Percentiles rank a stretch among this genome's conserved stretches.
Conservation (phyloP, 37 sponge, comb jelly and placozoan genomes). For the Aphrocallistes beatrix region DNA sequence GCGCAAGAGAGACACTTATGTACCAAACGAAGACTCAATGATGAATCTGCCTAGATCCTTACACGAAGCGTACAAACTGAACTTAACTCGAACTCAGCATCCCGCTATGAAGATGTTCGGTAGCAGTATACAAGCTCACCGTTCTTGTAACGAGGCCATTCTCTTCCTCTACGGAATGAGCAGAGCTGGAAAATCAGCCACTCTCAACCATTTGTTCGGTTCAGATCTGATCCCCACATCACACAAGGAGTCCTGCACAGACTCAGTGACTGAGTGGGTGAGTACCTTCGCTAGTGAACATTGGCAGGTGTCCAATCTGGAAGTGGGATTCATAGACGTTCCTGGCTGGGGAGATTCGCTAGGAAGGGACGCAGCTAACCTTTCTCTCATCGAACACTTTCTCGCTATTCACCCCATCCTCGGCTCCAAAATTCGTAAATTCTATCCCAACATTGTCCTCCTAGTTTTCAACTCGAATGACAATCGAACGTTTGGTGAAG, state of each 20-base stretch:
- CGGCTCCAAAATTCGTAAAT: not conserved
- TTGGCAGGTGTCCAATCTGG: not conserved
- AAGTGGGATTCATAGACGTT: not conserved
- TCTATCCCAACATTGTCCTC: not conserved
- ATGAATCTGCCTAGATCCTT: conserved; percentile 1
- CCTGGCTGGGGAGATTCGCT: conserved; percentile 1
- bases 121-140: not conserved
- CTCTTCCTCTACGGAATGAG: not conserved
- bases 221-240: not conserved
- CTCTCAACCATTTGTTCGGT: not conserved
- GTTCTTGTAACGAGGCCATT: conserved; percentile 9
- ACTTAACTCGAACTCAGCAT: not conserved
- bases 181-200: not conserved
- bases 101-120: not conserved
- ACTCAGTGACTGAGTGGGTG: conserved; percentile 11
- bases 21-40: not conserved
- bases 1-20: not conserved
- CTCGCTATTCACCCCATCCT: not conserved
- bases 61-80: not conserved
- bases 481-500: not conserved
- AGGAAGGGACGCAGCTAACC: conserved; percentile 3
- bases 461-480: not conserved
- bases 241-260: not conserved
- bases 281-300: not conserved
- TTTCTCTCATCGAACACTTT: not conserved